Evolutionary conservation across 92 coral and sea anemone species (phyloP).

Genomic region (Muricea muricata): DNA sequence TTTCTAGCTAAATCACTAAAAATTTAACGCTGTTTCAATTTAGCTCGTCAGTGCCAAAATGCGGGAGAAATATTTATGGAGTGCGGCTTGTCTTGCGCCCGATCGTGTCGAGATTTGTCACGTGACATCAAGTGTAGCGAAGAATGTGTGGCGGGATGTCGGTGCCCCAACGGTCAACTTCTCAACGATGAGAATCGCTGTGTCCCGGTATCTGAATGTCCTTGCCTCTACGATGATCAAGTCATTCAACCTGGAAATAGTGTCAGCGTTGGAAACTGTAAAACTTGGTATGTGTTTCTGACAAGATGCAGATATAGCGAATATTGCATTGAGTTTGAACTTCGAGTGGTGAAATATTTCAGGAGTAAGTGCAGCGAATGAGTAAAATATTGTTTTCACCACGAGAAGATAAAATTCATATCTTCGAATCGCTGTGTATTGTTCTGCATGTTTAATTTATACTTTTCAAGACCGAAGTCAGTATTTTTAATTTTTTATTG

Average conservation of each 20-base stretch:
- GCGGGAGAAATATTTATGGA: not conserved
- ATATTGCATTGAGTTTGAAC: no score
- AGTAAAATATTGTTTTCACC: no score
- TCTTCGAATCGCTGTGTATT: no score
- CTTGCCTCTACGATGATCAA: constrained; percentile 6
- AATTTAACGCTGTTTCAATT: not conserved
- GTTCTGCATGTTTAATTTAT: no score
- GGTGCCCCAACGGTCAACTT: constrained; percentile 22
- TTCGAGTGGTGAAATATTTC: no score
- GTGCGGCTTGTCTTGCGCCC: constrained; percentile 15
- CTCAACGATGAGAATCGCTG: not conserved
- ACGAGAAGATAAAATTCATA: no score
- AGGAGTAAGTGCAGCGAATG: no score
- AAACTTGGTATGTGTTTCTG: not conserved
- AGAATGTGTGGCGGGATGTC: constrained; percentile 20
- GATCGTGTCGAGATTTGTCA: constrained; percentile 7
- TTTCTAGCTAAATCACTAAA: no score
- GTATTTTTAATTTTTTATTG: no score
- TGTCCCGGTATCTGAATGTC: not conserved
- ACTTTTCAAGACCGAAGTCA: no score
- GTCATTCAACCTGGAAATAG: not conserved
- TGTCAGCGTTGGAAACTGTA: constrained; percentile 17
- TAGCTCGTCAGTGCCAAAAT: constrained; percentile 2
- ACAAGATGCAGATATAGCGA: no score
- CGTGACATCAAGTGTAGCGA: constrained; percentile 12